Evolutionary conservation across 2,888 invertebrate genomes (phyloP), one percentile per base, ranked within the genome.

Genomic region (Agrotis segetum): DNA sequence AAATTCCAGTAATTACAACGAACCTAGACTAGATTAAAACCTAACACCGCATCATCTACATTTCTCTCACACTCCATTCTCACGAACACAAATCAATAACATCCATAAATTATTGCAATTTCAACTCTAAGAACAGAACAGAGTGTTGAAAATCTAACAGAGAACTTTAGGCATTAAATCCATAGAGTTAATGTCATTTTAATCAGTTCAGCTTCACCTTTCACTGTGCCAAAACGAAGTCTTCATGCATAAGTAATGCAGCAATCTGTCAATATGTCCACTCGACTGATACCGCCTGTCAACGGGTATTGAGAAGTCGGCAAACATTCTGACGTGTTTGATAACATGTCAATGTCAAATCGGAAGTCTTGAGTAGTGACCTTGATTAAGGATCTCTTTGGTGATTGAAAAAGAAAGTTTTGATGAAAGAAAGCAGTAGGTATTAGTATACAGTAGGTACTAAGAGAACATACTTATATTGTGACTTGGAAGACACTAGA

Each of bases 301-400:
- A 72, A 24, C 71, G 21, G 56, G 17, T 46, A 50, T 71, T 75
- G 80, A 75, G 80, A 55, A 47, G 71, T 66, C 24, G 59, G 77
- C 74, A 77, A 84, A 84, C 71, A 81, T 82, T 81, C 66, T 34
- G 82, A 84, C 82, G 49, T 73, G 47, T 47, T 24, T 56, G 61
- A 68, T 67, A 64, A 52, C 58, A 19, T 17, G 59, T 66, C 59
- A 74, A 49, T 74, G 61, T 75, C 75, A 68, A 53, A 21, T 49
- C 56, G 58, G 65, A 72, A 64, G 65, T 59, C 58, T 52, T 52
- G 64, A 17, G 50, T 14, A n/a, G 17, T 73, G 74, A 74, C 40
- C 67, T 50, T 16, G 0, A 19, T 68, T 50, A 11, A 14, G 16
- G 50, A 69, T 1, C 46, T 44, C 52, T 62, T 29, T 9, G 1